Evolutionary conservation across 1,140 invertebrate genomes (phyloP), one percentile per base, ranked within the genome.

Genomic region (Drosophila tani): DNA sequence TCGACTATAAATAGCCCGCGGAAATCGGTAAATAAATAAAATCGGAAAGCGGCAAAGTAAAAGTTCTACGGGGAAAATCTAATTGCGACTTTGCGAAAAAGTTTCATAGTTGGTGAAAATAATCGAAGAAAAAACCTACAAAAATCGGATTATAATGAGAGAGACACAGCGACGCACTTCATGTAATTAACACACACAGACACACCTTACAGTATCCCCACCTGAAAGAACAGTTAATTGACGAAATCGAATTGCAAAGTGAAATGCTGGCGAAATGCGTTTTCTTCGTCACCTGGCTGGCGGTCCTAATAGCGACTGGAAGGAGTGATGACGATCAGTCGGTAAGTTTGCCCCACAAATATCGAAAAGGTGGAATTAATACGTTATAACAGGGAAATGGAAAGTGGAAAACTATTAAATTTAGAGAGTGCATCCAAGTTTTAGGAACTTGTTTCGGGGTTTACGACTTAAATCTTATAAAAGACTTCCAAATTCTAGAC

Each of bases 11-110:
- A 87, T 87, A 87, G 84, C 35, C 60, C 58, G 70, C 69, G 77
- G 62, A 81, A 78, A 87, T 88, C 81, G 77, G 79, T 81, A 78
- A 90, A 90, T 75, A 90, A 81, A 84, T 87, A 81, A 79, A 56
- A 63, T 59, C 67, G 65, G 41, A 68, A 70, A 79, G 75, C 56
- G 74, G 55, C 64, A 24, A 60, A 66, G 64, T 62, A 75, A 79
- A 65, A 79, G 73, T 79, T 73, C 21, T 75, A 75, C 40, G 70
- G 11, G 38, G 53, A 63, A 74, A 68, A 68, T 60, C 60, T n/a
- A 85, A 86, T 80, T 82, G 69, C 66, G 71, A 87, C 63, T 82
- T 70, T 67, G 82, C 77, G 55, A 76, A 76, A 75, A 79, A 75
- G 38, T 35, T n/a, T 35, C 41, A 27, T 71, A 49, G 38, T 47